These are phyloP conservation scores for Xylota segnis DNA, from an alignment of 2,888 invertebrate species.

Conservation along the genomic window DNA sequence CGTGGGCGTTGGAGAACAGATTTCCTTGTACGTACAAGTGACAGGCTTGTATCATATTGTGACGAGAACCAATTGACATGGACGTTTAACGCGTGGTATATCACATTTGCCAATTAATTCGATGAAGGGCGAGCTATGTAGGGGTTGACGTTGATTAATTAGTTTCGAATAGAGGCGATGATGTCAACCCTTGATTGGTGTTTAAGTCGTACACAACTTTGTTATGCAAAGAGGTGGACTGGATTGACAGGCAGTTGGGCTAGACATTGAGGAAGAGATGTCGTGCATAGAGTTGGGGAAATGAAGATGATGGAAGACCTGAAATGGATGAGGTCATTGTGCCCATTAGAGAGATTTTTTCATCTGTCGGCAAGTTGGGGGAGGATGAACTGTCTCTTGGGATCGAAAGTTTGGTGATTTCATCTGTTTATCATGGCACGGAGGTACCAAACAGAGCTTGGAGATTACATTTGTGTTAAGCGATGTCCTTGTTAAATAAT, in stretches of 20 bases:
- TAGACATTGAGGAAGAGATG: constrained; percentile 4
- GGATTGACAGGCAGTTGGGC: constrained; percentile 40
- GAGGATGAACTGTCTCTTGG: too few species aligned
- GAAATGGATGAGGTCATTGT: constrained; percentile 24
- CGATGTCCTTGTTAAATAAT: too few species aligned
- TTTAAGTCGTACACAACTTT: constrained; percentile 13
- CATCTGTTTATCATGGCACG: too few species aligned
- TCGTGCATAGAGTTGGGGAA: constrained; percentile 5
- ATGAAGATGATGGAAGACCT: constrained; percentile 22
- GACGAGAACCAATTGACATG: constrained; percentile 62
- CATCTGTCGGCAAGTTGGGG: background rate
- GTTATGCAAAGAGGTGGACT: constrained; percentile 28
- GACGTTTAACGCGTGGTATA: constrained; percentile 59
- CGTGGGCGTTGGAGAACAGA: constrained; percentile 55
- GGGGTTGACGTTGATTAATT: constrained; percentile 59
- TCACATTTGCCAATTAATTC: constrained; percentile 59
- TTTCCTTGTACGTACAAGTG: constrained; percentile 31
- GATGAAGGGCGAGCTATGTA: constrained; percentile 56
- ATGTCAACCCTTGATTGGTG: constrained; percentile 71
- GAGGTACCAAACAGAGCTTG: too few species aligned
- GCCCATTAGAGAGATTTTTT: background rate
- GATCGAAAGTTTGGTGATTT: too few species aligned
- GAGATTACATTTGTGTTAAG: too few species aligned
- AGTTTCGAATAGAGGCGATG: constrained; percentile 63
- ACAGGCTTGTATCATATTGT: constrained; percentile 68